Evolutionary conservation across 1,140 invertebrate genomes (phyloP).

Genomic region (Neomicropteryx cornuta): DNA sequence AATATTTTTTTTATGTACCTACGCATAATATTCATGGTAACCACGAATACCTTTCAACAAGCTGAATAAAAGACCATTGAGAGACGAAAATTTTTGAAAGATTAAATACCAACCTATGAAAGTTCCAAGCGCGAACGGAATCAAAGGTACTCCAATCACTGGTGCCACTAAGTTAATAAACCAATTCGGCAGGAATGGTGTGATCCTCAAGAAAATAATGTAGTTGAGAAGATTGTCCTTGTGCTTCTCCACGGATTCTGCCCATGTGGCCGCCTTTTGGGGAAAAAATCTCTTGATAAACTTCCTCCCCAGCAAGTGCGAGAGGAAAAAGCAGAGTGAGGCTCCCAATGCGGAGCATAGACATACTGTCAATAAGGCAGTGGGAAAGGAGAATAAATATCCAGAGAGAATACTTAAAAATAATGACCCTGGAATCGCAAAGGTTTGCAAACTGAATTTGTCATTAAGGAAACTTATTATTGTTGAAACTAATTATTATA

Average conservation of each 20-base stretch:
- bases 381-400: conserved; percentile 89
- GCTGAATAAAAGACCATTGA: no score
- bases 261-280: conserved; percentile 75
- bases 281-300: conserved; percentile 86
- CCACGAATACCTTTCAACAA: no score
- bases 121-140: conserved; percentile 91
- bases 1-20: no score
- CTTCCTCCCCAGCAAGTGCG: conserved; percentile 75
- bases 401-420: conserved; percentile 96
- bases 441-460: conserved; percentile 83
- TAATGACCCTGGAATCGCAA: conserved; percentile 98
- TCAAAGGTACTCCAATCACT: conserved; percentile 87
- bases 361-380: conserved; percentile 86
- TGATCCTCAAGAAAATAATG: conserved; percentile 94
- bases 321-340: conserved; percentile 89
- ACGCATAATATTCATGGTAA: no score
- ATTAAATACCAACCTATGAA: conserved; percentile 55
- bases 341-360: conserved; percentile 94
- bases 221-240: conserved; percentile 88
- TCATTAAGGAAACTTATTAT: conserved; percentile 28
- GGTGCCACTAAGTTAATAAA: conserved; percentile 98
- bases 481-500: neutral
- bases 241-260: conserved; percentile 74
- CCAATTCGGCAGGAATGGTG: conserved; percentile 98
- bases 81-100: conserved; percentile 1